phyloP scores from a whole-genome alignment of 2,797 vertebrate genomes.

The Notolabrus celidotus region DNA sequence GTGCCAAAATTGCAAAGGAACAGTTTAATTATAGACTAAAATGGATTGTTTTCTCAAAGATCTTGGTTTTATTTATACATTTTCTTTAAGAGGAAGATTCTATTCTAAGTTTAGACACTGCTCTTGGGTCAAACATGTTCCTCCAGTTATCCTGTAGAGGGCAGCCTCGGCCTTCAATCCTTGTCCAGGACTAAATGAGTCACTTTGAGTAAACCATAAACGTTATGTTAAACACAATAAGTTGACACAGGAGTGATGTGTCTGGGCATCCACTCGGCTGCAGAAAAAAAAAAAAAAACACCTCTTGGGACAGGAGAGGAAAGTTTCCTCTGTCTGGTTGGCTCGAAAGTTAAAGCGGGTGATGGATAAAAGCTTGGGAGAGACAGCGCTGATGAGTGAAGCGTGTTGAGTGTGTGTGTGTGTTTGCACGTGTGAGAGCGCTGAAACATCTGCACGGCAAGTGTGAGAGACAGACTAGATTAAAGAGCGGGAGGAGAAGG shows the following conservation, averaged over 20 bases:
- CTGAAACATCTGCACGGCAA: conserved; percentile 22
- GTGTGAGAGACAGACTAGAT: conserved; percentile 15
- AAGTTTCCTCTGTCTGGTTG: conserved; percentile 58
- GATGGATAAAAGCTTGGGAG: conserved; percentile 32
- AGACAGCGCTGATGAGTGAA: conserved; percentile 26
- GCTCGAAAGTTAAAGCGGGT: conserved; percentile 10
- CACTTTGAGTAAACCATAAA: conserved; percentile 45
- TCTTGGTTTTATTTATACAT: no score
- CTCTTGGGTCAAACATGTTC: neutral
- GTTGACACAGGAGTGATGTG: conserved; percentile 62
- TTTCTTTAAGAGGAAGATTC: no score
- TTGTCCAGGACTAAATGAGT: conserved; percentile 57
- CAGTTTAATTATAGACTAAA: no score
- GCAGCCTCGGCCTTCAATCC: conserved; percentile 56
- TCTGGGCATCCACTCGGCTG: conserved; percentile 58
- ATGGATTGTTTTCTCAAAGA: no score
- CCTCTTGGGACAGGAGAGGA: conserved; percentile 51
- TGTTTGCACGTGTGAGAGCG: neutral
- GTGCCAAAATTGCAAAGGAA: no score
- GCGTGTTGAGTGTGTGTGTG: conserved; percentile 31
- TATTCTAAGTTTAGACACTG: no score
- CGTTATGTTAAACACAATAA: conserved; percentile 65
- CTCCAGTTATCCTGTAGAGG: conserved; percentile 67
- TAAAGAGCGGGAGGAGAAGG: conserved; percentile 15
- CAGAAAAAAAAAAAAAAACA: conserved; percentile 56